phyloP scores from a whole-genome alignment of 2,888 invertebrate genomes.

The Lasioglossum pauxillum region DNA sequence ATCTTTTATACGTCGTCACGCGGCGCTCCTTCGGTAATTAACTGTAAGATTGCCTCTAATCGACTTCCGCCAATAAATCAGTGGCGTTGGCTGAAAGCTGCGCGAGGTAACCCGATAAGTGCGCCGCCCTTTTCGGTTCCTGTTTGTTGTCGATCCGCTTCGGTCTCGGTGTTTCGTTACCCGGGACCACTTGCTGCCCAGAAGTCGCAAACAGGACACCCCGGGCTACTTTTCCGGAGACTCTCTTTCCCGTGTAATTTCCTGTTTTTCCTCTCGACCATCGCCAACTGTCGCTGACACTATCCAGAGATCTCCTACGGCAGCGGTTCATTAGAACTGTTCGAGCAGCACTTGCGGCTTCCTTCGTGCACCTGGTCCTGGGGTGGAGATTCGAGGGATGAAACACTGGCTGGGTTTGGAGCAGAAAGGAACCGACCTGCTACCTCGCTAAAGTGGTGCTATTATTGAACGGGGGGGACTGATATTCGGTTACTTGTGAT shows the following conservation, averaged over 20 bases:
- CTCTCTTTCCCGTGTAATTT: conserved; percentile 46
- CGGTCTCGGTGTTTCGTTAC: conserved; percentile 68
- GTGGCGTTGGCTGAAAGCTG: conserved; percentile 50
- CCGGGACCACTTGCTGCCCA: conserved; percentile 64
- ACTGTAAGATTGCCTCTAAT: conserved; percentile 78
- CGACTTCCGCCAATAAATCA: conserved; percentile 81
- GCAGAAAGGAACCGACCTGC: neutral
- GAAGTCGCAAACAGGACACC: conserved; percentile 58
- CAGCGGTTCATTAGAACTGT: conserved; percentile 66
- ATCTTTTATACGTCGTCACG: conserved; percentile 51
- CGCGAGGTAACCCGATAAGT: conserved; percentile 75
- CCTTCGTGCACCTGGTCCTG: conserved; percentile 59
- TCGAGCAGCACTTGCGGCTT: conserved; percentile 66
- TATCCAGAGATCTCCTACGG: conserved; percentile 63
- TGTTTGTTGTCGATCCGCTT: conserved; percentile 78
- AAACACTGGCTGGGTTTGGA: neutral
- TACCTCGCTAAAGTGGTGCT: neutral
- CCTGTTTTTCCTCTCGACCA: conserved; percentile 11
- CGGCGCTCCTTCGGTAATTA: conserved; percentile 66
- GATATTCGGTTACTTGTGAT: neutral
- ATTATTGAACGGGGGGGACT: neutral
- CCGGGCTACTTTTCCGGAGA: conserved; percentile 15
- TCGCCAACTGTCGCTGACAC: conserved; percentile 50
- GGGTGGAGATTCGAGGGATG: conserved; percentile 9
- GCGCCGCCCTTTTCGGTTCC: conserved; percentile 76